Base-by-base conservation (phyloP, 2,888 invertebrate genomes). In the Rhodophaea formosa region DNA sequence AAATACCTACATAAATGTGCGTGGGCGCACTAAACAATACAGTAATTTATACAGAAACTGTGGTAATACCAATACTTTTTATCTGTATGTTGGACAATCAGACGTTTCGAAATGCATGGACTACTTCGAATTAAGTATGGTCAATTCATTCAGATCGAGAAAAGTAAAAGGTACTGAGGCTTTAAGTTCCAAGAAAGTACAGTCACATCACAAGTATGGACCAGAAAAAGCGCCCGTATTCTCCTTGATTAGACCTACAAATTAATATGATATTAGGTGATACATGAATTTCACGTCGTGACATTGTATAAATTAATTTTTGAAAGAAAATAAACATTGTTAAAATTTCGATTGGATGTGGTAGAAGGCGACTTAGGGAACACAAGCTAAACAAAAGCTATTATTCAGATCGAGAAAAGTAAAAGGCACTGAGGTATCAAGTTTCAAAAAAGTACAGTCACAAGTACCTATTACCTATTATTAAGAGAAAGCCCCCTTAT, bases 1-100 rank as follows among this genome's bases (percentile, higher is more conserved):
- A n/a, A n/a, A n/a, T n/a, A n/a, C n/a, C n/a, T n/a, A 65, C 76
- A 72, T 71, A 72, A 70, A 64, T 66, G 63, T 64, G 70, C 69
- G 78, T 79, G 74, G 79, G 76, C 71, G 72, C 68, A 70, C 62
- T 69, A 65, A 68, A n/a, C n/a, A n/a, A n/a, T n/a, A n/a, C n/a
- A n/a, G n/a, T n/a, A n/a, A n/a, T n/a, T n/a, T n/a, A n/a, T n/a
- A n/a, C n/a, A n/a, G n/a, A n/a, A n/a, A n/a, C n/a, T n/a, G n/a
- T n/a, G n/a, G n/a, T n/a, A n/a, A n/a, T n/a, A n/a, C n/a, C 58
- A 62, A 62, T 61, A 68, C 64, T 76, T 75, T 79, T 77, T 76
- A 64, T 63, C 64, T n/a, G 45, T 56, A 23, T 14, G 62, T 67
- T 69, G 63, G 70, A 76, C 68, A 66, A 75, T 70, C 66, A 63